Evolutionary conservation across 2,888 invertebrate genomes (phyloP), one percentile per base, ranked within the genome.

Genomic region (Acanthacorydalis orientalis): DNA sequence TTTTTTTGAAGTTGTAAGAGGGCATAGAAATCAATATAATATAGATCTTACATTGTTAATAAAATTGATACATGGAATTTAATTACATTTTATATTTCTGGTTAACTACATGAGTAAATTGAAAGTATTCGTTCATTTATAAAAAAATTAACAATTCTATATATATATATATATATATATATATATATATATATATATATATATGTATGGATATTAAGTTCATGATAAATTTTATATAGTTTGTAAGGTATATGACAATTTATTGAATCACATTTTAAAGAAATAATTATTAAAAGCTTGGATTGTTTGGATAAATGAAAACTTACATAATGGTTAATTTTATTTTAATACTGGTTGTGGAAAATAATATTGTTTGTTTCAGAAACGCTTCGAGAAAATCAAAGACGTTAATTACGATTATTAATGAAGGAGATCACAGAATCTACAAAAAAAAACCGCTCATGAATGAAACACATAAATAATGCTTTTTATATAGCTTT

Each of bases 381-480:
- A 72, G 72, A 72, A 70, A 64, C 67, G 71, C 62, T 64, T 68
- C 65, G 64, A 60, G 61, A 63, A 63, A 60, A 60, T 46, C 43
- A 45, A 53, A 49, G 51, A 56, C 58, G 53, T 53, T 55, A 59
- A 62, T 57, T 62, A 60, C 14, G 37, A 37, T 37, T 37, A 57
- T 57, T 51, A 49, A 52, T 50, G 51, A 53, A 33, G 31, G 47
- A 51, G 45, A 48, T 43, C 40, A 47, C 50, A 32, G 40, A 43
- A 35, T 10, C 40, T 42, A 44, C 45, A 44, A 44, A 35, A 46
- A 45, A 43, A 34, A 48, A 31, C 34, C 38, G 39, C 15, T 41
- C 23, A 23, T 23, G 6, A 23, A 23, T 23, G 23, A 23, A 23
- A 23, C 23, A 23, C 23, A 23, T 6, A 23, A 23, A 23, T 23